phyloP scores from a whole-genome alignment of 2,888 invertebrate genomes.

The Caenorhabditis sp. region DNA sequence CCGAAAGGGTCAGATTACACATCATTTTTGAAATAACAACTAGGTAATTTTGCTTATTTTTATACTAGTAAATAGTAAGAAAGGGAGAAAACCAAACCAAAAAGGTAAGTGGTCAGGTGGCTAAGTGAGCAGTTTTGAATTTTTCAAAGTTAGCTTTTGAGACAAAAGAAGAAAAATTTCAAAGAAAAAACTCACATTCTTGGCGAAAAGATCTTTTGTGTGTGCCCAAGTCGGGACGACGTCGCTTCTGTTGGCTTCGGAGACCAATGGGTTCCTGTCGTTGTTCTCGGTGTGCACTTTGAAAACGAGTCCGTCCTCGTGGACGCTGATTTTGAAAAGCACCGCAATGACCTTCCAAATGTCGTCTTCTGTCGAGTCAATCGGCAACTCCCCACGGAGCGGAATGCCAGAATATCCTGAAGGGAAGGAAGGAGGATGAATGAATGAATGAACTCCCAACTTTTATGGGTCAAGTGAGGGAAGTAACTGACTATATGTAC shows the following conservation, averaged over 20 bases:
- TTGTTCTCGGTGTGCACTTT: conserved; percentile 69
- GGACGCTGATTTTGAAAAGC: conserved; percentile 68
- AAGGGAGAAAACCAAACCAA: no score
- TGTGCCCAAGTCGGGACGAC: conserved; percentile 69
- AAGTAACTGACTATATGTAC: no score
- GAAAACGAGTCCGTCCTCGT: conserved; percentile 67
- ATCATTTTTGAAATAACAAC: no score
- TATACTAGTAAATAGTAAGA: no score
- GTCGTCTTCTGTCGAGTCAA: conserved; percentile 65
- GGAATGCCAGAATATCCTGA: conserved; percentile 74
- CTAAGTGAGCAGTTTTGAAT: no score
- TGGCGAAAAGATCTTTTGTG: conserved; percentile 53
- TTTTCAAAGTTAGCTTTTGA: not conserved
- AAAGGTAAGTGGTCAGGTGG: no score
- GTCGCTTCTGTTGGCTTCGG: conserved; percentile 68
- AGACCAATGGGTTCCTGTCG: conserved; percentile 64
- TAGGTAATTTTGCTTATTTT: no score
- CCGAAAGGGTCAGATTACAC: no score
- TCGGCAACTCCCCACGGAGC: conserved; percentile 64
- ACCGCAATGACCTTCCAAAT: conserved; percentile 71
- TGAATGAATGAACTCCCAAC: conserved; percentile 21
- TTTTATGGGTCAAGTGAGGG: conserved; percentile 10
- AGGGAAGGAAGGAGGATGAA: conserved; percentile 21
- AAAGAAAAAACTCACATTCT: conserved; percentile 38
- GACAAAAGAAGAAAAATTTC: not conserved